phyloP scores from a whole-genome alignment of 2,113 vertebrate species.

The Lutjanus erythropterus region DNA sequence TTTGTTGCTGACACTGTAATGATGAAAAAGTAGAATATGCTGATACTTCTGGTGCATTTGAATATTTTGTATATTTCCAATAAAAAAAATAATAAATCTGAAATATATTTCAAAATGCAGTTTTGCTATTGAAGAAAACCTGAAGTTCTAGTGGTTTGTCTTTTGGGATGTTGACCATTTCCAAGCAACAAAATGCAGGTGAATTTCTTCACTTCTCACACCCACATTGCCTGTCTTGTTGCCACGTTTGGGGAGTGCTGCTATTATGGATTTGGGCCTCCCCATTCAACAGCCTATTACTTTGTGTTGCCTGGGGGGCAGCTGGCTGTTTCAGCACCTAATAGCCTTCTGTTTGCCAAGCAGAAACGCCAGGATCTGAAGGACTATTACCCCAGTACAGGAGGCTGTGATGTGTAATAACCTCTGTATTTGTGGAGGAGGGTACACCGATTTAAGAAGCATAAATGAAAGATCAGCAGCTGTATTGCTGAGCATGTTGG shows the following conservation, averaged over 20 bases:
- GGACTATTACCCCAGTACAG: conserved; percentile 30
- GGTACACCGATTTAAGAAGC: conserved; percentile 22
- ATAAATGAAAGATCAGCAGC: conserved; percentile 39
- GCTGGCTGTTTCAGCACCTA: conserved; percentile 64
- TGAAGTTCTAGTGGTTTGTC: neutral
- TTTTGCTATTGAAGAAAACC: neutral
- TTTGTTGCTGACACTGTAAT: no score
- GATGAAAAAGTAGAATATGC: no score
- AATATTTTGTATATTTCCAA: no score
- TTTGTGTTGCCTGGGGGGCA: conserved; percentile 66
- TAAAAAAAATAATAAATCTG: no score
- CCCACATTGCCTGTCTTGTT: conserved; percentile 36
- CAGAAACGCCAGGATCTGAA: conserved; percentile 43
- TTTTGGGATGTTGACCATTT: conserved; percentile 9
- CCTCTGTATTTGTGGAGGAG: conserved; percentile 35
- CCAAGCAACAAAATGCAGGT: conserved; percentile 11
- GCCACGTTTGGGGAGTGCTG: conserved; percentile 25
- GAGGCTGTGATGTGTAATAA: conserved; percentile 30
- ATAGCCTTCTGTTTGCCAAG: conserved; percentile 68
- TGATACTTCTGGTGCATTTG: no score
- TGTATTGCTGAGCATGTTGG: neutral
- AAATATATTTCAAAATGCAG: neutral
- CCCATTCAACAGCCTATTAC: conserved; percentile 64
- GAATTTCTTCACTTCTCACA: conserved; percentile 35
- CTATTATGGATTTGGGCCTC: conserved; percentile 55